phyloP scores from a whole-genome alignment of 2,113 vertebrate genomes.

The Thermophis baileyi region DNA sequence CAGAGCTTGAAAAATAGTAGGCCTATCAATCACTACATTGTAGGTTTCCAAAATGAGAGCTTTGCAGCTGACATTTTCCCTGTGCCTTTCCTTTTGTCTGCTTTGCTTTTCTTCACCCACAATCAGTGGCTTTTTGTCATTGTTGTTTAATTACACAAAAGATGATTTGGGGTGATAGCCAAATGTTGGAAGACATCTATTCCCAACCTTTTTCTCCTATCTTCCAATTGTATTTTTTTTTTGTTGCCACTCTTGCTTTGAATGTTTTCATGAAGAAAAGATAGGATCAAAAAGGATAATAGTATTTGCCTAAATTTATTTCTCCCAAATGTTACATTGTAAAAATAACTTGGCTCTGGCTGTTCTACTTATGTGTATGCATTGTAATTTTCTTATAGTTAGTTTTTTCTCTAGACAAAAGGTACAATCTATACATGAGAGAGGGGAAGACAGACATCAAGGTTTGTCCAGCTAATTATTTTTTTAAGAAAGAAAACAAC shows the following conservation, averaged over 20 bases:
- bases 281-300: constrained; percentile 32
- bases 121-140: constrained; percentile 42
- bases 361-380: constrained; percentile 15
- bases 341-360: constrained; percentile 26
- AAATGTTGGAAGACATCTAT: constrained; percentile 30
- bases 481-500: not conserved
- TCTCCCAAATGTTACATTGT: constrained; percentile 7
- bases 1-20: constrained; percentile 65
- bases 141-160: constrained; percentile 50
- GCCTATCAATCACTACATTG: constrained; percentile 63
- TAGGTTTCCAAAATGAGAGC: constrained; percentile 57
- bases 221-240: constrained; percentile 47
- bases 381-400: constrained; percentile 13
- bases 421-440: not conserved
- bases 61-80: constrained; percentile 46
- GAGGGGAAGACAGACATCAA: not conserved
- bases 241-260: constrained; percentile 39
- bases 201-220: constrained; percentile 32
- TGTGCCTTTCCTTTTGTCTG: constrained; percentile 28
- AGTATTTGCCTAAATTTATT: constrained; percentile 31
- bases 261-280: constrained; percentile 46
- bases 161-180: not conserved
- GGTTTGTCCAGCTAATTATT: not conserved
- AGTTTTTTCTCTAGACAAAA: not conserved
- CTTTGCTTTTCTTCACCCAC: constrained; percentile 32